Base-by-base conservation (phyloP, 1,140 invertebrate genomes). In the Ooceraea biroi region DNA sequence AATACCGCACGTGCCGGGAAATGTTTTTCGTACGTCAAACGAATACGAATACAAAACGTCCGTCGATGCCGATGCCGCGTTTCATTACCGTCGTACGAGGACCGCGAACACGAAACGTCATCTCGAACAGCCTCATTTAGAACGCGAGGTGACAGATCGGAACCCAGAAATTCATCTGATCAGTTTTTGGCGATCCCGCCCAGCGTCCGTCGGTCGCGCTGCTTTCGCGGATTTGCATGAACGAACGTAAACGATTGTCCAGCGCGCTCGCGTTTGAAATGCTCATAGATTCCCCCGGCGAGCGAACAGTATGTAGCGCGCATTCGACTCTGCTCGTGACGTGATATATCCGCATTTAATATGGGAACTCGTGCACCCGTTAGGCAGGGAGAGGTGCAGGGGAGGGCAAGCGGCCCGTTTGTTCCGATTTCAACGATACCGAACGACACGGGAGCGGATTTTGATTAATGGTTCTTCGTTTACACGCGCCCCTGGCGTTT, bases 271-370 rank as follows among this genome's bases (percentile, higher is more conserved):
- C 82, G 61, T 80, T 68, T 60, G 44, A 60, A 60, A 61, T 84
- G 68, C 11, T 63, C 66, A 60, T 69, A 60, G 65, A 82, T 63
- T 80, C 71, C n/a, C 57, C 27, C 27, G 27, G 46, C 52, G 61
- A 22, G 12, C 76, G 65, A 30, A 85, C 71, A 61, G 73, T 83
- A 84, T 58, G 86, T 76, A 71, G 63, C 82, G 44, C 46, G 57
- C 63, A 44, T 44, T 57, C 77, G 83, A 73, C 55, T 82, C 87
- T 88, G 87, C 48, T 55, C 83, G 83, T 88, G 74, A 63, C 86
- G 87, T 88, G 87, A 88, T 88, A 87, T 88, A 88, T 88, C 83
- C 77, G 36, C 83, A 74, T 88, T 88, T 88, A 88, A 88, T 88
- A 88, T 88, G 86, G 65, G 76, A 88, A 88, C 77, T 85, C 50